A percentile compares a stretch with the other conserved stretches of the same genome.
Conservation (phyloP, 2,113 vertebrate species). For the Hiodon tergisus region DNA sequence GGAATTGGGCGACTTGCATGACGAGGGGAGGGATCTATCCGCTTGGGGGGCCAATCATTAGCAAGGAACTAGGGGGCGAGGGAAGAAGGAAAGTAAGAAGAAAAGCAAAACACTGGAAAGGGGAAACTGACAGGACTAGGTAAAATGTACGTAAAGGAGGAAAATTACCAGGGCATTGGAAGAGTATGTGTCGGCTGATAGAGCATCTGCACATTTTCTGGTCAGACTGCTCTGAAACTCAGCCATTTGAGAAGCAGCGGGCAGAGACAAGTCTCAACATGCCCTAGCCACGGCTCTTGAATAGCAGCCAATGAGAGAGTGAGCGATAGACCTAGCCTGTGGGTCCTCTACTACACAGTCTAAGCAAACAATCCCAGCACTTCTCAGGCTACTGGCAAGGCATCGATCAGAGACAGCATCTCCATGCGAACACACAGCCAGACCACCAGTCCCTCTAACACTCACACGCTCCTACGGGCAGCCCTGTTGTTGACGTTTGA, state of each 20-base stretch:
- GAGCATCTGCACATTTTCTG: background rate
- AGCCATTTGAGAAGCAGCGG: conserved; percentile 17
- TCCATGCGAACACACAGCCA: background rate
- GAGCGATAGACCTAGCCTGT: conserved; percentile 19
- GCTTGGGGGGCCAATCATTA: conserved; percentile 36
- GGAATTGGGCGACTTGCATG: conserved; percentile 46
- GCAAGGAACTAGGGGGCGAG: conserved; percentile 29
- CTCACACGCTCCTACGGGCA: background rate
- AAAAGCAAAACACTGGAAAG: conserved; percentile 4
- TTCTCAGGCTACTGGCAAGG: background rate
- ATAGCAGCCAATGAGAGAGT: conserved; percentile 32
- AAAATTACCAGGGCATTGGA: background rate
- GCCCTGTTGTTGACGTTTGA: no score
- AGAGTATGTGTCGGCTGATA: background rate
- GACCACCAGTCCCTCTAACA: background rate
- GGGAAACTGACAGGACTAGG: background rate
- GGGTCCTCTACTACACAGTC: background rate
- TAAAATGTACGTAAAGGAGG: background rate
- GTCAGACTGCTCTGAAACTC: background rate
- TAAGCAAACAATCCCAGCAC: background rate
- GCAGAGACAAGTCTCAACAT: conserved; percentile 59
- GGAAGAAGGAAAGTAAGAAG: conserved; percentile 23
- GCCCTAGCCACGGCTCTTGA: conserved; percentile 38
- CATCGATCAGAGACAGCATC: background rate
- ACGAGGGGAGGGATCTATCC: conserved; percentile 37